A percentile compares a stretch with the other conserved stretches of the same genome.
phyloP scores from a whole-genome alignment of 2,797 vertebrate species.

The Rhynchotus rufescens region DNA sequence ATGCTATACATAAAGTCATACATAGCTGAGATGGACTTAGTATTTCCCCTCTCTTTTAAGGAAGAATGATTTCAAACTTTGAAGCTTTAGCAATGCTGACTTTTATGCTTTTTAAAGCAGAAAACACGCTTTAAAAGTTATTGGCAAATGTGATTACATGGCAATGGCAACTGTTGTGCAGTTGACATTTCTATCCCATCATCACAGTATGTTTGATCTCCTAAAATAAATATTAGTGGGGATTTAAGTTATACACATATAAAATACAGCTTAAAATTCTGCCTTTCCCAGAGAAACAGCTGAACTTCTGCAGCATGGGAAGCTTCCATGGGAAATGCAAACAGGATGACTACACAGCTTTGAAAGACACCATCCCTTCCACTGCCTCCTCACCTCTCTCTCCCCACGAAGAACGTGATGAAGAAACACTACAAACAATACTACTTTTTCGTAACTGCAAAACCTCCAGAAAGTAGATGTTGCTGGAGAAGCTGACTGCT shows the following conservation, averaged over 20 bases:
- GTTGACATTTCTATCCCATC: background rate
- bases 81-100: background rate
- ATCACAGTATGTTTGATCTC: background rate
- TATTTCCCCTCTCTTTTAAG: background rate
- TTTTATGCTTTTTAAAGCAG: background rate
- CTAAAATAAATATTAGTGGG: background rate
- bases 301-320: background rate
- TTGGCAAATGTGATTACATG: background rate
- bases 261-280: background rate
- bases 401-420: background rate
- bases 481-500: background rate
- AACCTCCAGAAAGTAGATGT: background rate
- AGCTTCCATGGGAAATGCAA: background rate
- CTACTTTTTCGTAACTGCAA: background rate
- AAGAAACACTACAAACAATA: background rate
- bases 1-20: background rate
- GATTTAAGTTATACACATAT: background rate
- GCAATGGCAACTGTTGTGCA: background rate
- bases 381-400: background rate
- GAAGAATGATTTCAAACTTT: background rate
- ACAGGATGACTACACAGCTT: background rate
- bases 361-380: background rate
- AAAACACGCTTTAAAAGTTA: background rate
- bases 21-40: background rate
- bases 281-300: background rate